A percentile compares a stretch with the other conserved stretches of the same genome.
phyloP scores from a whole-genome alignment of 92 coral and sea anemone genomes.

The Actinostola sp. region DNA sequence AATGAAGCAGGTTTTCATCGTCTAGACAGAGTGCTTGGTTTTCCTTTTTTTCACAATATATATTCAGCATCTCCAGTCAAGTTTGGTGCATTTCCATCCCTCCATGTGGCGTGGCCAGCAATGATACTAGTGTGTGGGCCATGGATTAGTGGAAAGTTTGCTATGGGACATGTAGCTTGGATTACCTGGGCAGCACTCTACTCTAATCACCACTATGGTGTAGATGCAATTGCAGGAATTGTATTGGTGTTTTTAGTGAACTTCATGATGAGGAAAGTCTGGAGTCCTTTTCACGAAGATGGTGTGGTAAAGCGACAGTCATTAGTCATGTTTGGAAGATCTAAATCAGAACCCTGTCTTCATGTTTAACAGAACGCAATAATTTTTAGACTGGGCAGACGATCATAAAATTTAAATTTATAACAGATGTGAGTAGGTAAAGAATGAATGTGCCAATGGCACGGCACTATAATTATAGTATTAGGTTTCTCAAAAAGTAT shows the following conservation, averaged over 20 bases:
- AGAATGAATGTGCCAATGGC: too few species aligned
- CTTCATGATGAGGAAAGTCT: slow-evolving; percentile 90
- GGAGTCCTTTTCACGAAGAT: slow-evolving; percentile 87
- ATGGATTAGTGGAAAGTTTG: slow-evolving; percentile 99
- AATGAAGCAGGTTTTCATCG: slow-evolving; percentile 99
- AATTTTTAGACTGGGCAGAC: neutral
- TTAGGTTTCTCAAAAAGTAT: too few species aligned
- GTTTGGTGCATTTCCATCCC: slow-evolving; percentile 98
- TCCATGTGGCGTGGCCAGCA: slow-evolving; percentile 99
- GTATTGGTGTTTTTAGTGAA: slow-evolving; percentile 90
- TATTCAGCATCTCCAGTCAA: slow-evolving; percentile 99
- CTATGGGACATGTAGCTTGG: slow-evolving; percentile 98
- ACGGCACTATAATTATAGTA: too few species aligned
- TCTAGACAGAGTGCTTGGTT: slow-evolving; percentile 89
- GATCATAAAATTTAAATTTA: neutral
- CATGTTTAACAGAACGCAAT: slow-evolving; percentile 15
- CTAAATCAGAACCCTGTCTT: slow-evolving; percentile 47
- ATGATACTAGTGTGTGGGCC: slow-evolving; percentile 96
- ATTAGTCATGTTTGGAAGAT: slow-evolving; percentile 17
- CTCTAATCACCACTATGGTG: slow-evolving; percentile 99
- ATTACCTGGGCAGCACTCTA: slow-evolving; percentile 99
- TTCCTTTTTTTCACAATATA: slow-evolving; percentile 90
- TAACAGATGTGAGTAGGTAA: neutral
- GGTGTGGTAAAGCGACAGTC: slow-evolving; percentile 7
- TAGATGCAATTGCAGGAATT: slow-evolving; percentile 97